Evolutionary conservation across 2,888 invertebrate species (phyloP).

Genomic region (Archips crataeganus): DNA sequence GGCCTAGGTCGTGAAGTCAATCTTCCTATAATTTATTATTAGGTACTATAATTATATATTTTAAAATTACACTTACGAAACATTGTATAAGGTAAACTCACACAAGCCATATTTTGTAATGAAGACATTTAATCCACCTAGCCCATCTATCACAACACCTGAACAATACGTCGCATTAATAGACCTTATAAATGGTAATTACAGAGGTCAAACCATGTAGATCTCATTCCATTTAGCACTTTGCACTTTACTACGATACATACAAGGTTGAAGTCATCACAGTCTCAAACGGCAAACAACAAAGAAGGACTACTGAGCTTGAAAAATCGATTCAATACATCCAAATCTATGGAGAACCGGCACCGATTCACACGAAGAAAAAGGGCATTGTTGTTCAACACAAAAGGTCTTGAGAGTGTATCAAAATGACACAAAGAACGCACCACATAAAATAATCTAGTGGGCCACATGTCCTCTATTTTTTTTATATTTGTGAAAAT

Average conservation of each 20-base stretch:
- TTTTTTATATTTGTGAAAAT: slow-evolving; percentile 72
- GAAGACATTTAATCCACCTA: slow-evolving; percentile 30
- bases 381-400: slow-evolving; percentile 69
- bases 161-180: slow-evolving; percentile 52
- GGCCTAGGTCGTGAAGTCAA: too few relatives aligned
- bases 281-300: slow-evolving; percentile 61
- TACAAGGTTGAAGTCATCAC: slow-evolving; percentile 17
- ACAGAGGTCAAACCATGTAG: slow-evolving; percentile 55
- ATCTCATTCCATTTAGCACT: slow-evolving; percentile 11
- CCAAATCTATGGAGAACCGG: slow-evolving; percentile 68
- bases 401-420: slow-evolving; percentile 81
- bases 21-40: too few relatives aligned
- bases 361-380: slow-evolving; percentile 74
- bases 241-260: slow-evolving; percentile 1
- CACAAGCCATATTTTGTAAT: slow-evolving; percentile 5
- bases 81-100: too few relatives aligned
- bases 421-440: slow-evolving; percentile 85
- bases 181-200: slow-evolving; percentile 66
- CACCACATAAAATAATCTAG: slow-evolving; percentile 71
- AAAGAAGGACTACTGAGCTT: slow-evolving; percentile 83
- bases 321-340: slow-evolving; percentile 84
- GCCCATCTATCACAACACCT: slow-evolving; percentile 48
- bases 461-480: slow-evolving; percentile 71
- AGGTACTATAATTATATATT: too few relatives aligned
- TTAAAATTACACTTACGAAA: too few relatives aligned